A percentile compares a stretch with the other conserved stretches of the same genome.
Evolutionary conservation across 1,140 invertebrate species (phyloP).

Genomic region (Drosophila erecta): DNA sequence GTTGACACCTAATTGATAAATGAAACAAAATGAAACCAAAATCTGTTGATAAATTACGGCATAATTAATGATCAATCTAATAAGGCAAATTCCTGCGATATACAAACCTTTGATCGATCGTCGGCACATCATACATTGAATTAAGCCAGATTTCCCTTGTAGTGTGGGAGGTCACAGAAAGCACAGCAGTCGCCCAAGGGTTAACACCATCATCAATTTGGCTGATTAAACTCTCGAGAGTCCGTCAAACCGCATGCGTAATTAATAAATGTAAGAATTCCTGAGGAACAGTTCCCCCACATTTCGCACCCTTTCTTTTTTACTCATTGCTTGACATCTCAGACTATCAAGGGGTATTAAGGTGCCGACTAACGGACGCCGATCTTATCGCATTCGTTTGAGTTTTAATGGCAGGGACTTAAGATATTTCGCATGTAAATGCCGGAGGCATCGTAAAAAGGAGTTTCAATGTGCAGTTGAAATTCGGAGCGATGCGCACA

Average conservation of each 20-base stretch:
- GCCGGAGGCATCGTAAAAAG: slow-evolving; percentile 58
- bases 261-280: slow-evolving; percentile 71
- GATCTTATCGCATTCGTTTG: slow-evolving; percentile 43
- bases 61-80: slow-evolving; percentile 5
- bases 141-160: background rate
- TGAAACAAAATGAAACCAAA: slow-evolving; percentile 2
- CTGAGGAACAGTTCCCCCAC: slow-evolving; percentile 28
- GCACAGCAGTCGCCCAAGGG: slow-evolving; percentile 2
- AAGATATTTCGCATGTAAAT: slow-evolving; percentile 51
- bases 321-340: slow-evolving; percentile 7
- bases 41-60: slow-evolving; percentile 3
- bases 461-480: slow-evolving; percentile 44
- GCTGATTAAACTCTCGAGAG: slow-evolving; percentile 41
- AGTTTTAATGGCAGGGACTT: slow-evolving; percentile 48
- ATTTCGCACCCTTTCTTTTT: background rate
- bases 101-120: slow-evolving; percentile 6
- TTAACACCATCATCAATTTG: slow-evolving; percentile 42
- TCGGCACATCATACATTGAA: background rate
- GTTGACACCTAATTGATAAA: slow-evolving; percentile 25
- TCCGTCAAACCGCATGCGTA: slow-evolving; percentile 46
- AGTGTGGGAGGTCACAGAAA: background rate
- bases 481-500: slow-evolving; percentile 22
- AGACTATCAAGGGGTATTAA: slow-evolving; percentile 38
- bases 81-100: background rate
- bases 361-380: slow-evolving; percentile 36